A percentile compares a stretch with the other conserved stretches of the same genome.
Evolutionary conservation across 2,797 vertebrate genomes (phyloP).

Genomic region (Galaxias olidus): DNA sequence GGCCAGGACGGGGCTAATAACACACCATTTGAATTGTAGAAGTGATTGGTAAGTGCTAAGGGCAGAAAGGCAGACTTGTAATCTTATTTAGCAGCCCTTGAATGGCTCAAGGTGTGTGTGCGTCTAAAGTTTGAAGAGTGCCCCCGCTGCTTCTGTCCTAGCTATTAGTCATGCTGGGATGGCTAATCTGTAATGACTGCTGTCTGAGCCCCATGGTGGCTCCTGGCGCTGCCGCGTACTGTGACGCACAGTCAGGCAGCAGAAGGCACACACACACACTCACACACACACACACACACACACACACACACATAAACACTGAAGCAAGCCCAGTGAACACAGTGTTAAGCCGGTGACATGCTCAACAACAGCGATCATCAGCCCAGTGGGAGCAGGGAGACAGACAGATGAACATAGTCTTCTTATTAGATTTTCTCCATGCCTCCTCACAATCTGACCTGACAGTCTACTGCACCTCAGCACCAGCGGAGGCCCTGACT

Average conservation of each 20-base stretch:
- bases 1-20: constrained; percentile 36
- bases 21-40: constrained; percentile 48
- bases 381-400: constrained; percentile 24
- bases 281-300: constrained; percentile 25
- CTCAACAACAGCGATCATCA: constrained; percentile 44
- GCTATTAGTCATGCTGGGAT: constrained; percentile 70
- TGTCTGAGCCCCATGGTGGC: constrained; percentile 62
- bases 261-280: constrained; percentile 6
- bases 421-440: constrained; percentile 26
- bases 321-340: constrained; percentile 46
- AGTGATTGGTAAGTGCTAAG: constrained; percentile 61
- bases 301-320: constrained; percentile 35
- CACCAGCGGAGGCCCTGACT: background rate
- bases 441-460: constrained; percentile 17
- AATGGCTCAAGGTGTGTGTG: constrained; percentile 63
- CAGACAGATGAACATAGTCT: constrained; percentile 48
- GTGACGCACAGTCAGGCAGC: constrained; percentile 47
- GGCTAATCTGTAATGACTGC: constrained; percentile 76
- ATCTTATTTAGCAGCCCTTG: constrained; percentile 65
- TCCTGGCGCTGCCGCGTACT: constrained; percentile 56
- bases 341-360: constrained; percentile 48
- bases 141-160: constrained; percentile 59
- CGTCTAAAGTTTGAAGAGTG: constrained; percentile 56
- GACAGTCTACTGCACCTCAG: constrained; percentile 1
- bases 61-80: constrained; percentile 50